Evolutionary conservation across 2,797 vertebrate genomes (phyloP), one percentile per base, ranked within the genome.

Genomic region (Poliocrania exsul): DNA sequence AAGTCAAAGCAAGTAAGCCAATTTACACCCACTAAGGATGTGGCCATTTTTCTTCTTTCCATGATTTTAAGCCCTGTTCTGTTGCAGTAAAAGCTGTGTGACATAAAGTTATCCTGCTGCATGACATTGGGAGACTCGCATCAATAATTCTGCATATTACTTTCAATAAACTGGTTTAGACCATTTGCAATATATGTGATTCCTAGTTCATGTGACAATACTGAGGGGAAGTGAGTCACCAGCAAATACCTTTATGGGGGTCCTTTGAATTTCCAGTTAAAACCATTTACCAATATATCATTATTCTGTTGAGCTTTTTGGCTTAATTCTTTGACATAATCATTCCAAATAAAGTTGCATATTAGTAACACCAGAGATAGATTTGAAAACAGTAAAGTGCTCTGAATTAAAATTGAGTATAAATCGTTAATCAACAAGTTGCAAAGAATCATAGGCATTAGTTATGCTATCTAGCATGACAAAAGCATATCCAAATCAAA

Each of bases 251-350:
- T 37, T 35, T 73, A 51, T 37, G n/a, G 44, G 53, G 7, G 71
- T 72, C 26, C 77, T 80, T 90, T 69, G 16, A 89, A 92, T 93
- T 90, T 44, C 54, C 49, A 92, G 73, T 50, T 66, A 61, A 95
- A 93, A 54, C 69, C 64, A 81, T 58, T 61, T 88, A 72, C 38
- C 57, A 81, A 56, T 16, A 24, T 67, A 77, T 66, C 38, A n/a
- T 57, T 49, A 82, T 31, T 74, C 0, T 0, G 5, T 56, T 11
- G 4, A 88, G 25, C 18, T 78, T 88, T 86, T 83, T 61, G 38
- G 24, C 50, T 85, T 86, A 81, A 91, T 84, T 54, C 82, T 56
- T 42, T 81, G 71, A n/a, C n/a, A 47, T 50, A 72, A 73, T 47
- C 53, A 91, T 91, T 65, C 53, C 86, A 96, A 96, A 92, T 19